Evolutionary conservation across 1,140 invertebrate species (phyloP).

Genomic region (Hyles euphorbiae): DNA sequence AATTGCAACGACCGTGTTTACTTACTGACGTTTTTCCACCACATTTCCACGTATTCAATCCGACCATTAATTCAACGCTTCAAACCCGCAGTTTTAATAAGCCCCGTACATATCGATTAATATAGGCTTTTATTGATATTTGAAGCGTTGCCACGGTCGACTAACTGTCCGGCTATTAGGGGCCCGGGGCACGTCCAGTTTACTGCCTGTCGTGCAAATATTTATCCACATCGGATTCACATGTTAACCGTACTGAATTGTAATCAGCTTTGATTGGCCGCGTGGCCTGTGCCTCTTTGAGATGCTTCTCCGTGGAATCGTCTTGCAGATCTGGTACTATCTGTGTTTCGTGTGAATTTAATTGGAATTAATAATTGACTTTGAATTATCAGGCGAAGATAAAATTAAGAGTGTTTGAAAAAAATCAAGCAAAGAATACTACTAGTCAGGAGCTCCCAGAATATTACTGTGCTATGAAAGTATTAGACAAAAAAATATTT

Average conservation of each 20-base stretch:
- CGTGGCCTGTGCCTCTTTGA: background rate
- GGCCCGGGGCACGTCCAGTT: conserved; percentile 50
- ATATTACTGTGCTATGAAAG: too few species aligned
- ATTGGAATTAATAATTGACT: too few species aligned
- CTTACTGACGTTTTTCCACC: too few species aligned
- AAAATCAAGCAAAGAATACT: too few species aligned
- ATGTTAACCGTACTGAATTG: conserved; percentile 61
- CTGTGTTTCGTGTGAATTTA: background rate
- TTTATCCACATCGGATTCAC: conserved; percentile 68
- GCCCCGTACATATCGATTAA: background rate
- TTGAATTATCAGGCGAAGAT: too few species aligned
- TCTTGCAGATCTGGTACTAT: background rate
- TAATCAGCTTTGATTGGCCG: conserved; percentile 64
- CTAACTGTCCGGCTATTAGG: conserved; percentile 59
- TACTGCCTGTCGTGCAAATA: conserved; percentile 69
- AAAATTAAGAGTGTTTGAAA: too few species aligned
- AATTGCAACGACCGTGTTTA: too few species aligned
- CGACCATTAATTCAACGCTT: too few species aligned
- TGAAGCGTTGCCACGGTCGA: conserved; percentile 41
- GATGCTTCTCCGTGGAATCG: conserved; percentile 12
- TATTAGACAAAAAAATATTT: too few species aligned
- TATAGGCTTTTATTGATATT: conserved; percentile 37
- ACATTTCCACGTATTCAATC: too few species aligned
- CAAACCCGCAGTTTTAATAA: too few species aligned
- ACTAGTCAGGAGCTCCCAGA: too few species aligned